phyloP scores from a whole-genome alignment of 2,797 vertebrate genomes.

The Dermochelys coriacea region DNA sequence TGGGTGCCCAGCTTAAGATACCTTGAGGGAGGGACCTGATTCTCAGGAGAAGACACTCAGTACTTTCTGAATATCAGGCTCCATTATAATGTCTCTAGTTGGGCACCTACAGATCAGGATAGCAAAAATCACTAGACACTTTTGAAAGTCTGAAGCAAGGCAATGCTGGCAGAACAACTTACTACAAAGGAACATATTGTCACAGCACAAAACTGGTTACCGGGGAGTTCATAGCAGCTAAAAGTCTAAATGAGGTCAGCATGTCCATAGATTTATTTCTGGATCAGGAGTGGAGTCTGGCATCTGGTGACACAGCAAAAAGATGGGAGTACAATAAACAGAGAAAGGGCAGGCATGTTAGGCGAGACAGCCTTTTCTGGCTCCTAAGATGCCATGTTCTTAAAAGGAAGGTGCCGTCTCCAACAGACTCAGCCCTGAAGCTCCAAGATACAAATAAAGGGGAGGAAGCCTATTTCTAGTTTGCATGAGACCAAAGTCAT shows the following conservation, averaged over 20 bases:
- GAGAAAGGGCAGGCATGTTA: not conserved
- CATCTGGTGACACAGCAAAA: not conserved
- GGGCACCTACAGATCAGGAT: not conserved
- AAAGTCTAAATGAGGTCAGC: not conserved
- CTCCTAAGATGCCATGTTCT: not conserved
- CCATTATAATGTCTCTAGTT: rapidly evolving
- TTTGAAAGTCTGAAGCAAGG: not conserved
- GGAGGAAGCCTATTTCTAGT: constrained; percentile 55
- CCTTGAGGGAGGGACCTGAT: not conserved
- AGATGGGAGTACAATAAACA: not conserved
- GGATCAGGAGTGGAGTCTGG: not conserved
- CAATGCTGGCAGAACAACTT: not conserved
- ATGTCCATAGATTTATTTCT: not conserved
- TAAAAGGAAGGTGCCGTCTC: constrained; percentile 6
- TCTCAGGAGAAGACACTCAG: not conserved
- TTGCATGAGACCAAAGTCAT: not conserved
- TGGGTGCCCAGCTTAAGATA: not conserved
- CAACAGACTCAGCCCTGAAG: rapidly evolving
- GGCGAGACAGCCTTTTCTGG: not conserved
- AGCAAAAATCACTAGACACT: not conserved
- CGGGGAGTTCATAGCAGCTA: no score
- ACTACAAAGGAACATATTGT: not conserved
- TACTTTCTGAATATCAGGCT: not conserved
- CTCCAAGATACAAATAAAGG: not conserved
- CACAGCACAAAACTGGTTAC: not conserved